Conservation (phyloP, 1,140 invertebrate genomes). For the Berghia stephanieae region DNA sequence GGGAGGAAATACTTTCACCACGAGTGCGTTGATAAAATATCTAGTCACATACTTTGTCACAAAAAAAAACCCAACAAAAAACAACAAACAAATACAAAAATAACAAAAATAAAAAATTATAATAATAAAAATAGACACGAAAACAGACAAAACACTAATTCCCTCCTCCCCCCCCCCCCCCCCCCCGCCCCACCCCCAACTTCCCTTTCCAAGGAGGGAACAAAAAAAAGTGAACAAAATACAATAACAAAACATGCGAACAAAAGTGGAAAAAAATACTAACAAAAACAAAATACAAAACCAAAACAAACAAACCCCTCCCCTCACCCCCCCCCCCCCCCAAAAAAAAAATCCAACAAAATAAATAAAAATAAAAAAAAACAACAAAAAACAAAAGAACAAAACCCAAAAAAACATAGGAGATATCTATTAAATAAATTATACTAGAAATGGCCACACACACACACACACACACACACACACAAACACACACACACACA, state of each 20-base stretch:
- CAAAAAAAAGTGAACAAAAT: background rate
- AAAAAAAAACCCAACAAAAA: too few species aligned
- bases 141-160: too few species aligned
- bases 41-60: too few species aligned
- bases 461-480: constrained; percentile 1
- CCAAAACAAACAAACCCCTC: background rate
- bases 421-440: background rate
- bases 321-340: background rate
- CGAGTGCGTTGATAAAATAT: too few species aligned
- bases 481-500: too few species aligned
- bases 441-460: background rate
- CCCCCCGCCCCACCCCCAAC: too few species aligned
- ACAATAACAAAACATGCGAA: background rate
- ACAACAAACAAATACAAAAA: too few species aligned
- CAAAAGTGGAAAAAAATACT: background rate
- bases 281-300: background rate
- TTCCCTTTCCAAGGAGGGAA: background rate
- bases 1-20: too few species aligned
- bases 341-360: background rate
- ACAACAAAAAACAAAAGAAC: background rate
- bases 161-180: too few species aligned
- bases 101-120: too few species aligned
- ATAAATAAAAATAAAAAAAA: background rate
- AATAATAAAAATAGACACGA: too few species aligned
- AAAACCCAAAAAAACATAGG: background rate